Conservation (phyloP, 2,797 vertebrate genomes). For the Momotus momota region DNA sequence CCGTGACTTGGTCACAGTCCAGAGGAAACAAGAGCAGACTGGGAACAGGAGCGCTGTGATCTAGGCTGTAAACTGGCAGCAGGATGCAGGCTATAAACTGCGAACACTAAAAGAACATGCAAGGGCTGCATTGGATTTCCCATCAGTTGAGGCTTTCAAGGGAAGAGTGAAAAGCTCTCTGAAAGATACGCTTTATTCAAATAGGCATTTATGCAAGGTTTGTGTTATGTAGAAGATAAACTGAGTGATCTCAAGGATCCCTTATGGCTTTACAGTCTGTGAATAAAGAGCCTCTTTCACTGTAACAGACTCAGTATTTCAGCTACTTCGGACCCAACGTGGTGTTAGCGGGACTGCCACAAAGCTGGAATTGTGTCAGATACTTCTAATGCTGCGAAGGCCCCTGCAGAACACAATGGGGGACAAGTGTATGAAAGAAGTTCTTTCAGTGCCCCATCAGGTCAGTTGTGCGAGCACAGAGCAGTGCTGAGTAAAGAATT, state of each 20-base stretch:
- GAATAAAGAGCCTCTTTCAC: conserved; percentile 60
- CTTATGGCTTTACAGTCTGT: conserved; percentile 15
- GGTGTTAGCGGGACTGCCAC: conserved; percentile 1
- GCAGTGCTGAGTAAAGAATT: conserved; percentile 23
- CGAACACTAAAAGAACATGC: background rate
- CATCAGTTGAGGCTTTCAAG: background rate
- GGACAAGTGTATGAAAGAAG: conserved; percentile 56
- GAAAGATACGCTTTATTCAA: background rate
- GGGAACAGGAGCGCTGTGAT: background rate
- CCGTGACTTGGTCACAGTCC: background rate
- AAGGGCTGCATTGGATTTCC: background rate
- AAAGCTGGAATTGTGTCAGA: conserved; percentile 68
- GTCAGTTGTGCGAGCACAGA: conserved; percentile 44
- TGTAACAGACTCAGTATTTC: conserved; percentile 23
- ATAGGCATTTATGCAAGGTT: conserved; percentile 16
- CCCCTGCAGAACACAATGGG: conserved; percentile 36
- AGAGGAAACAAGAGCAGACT: conserved; percentile 4
- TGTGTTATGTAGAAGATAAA: conserved; percentile 42
- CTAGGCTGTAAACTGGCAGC: background rate
- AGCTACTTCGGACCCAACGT: background rate
- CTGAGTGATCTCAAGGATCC: conserved; percentile 46
- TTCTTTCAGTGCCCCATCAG: conserved; percentile 54
- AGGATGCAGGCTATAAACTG: background rate
- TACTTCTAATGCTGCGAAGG: background rate
- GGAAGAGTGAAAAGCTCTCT: background rate